phyloP scores from a whole-genome alignment of 92 coral and sea anemone species.

The Bergia sp. region DNA sequence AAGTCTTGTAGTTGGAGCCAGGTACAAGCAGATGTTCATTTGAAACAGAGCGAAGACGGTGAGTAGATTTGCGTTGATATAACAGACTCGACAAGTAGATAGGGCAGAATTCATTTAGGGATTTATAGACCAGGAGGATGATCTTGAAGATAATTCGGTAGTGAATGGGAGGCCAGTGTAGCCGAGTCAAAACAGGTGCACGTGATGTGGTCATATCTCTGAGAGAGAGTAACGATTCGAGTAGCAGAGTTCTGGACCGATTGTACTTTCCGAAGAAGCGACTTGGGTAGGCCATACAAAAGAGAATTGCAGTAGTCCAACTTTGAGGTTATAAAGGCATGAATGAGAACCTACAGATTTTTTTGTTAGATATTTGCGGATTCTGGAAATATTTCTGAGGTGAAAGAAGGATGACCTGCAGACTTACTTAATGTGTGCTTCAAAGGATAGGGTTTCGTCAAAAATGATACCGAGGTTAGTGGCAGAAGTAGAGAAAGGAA shows the following conservation, averaged over 20 bases:
- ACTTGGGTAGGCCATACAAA: background rate
- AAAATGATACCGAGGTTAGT: no score
- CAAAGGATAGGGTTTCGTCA: background rate
- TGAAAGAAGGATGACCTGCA: background rate
- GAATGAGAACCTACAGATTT: background rate
- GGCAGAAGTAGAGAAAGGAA: no score
- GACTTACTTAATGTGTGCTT: slow-evolving; percentile 1
- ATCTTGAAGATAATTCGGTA: no score
- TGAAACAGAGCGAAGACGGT: no score
- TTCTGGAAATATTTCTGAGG: no score
- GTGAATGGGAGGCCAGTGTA: background rate
- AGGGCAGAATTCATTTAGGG: background rate
- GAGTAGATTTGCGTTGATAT: no score
- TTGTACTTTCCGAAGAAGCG: background rate
- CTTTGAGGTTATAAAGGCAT: background rate
- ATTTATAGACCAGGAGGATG: background rate
- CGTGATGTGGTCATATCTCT: background rate
- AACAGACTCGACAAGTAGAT: background rate
- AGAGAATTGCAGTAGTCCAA: background rate
- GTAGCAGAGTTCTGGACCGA: slow-evolving; percentile 25
- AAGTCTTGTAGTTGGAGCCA: no score
- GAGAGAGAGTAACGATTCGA: background rate
- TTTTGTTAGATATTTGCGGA: background rate
- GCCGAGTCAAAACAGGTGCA: background rate
- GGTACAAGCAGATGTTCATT: no score